Conservation (phyloP, 2,113 vertebrate genomes). For the Vulpes vulpes region DNA sequence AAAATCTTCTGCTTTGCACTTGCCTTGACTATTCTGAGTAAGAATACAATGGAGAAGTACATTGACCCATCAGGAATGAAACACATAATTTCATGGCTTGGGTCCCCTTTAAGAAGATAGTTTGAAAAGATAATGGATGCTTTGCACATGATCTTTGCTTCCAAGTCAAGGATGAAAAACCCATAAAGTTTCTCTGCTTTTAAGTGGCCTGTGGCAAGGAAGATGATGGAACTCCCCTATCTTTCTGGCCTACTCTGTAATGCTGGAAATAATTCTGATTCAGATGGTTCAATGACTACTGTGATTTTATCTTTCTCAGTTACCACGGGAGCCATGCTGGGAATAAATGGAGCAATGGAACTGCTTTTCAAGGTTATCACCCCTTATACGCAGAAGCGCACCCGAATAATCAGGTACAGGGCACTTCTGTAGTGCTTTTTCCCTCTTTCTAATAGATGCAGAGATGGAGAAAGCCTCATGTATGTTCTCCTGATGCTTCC, state of each 20-base stretch:
- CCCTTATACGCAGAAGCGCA: conserved; percentile 89
- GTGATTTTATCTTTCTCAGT: conserved; percentile 86
- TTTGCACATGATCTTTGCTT: neutral
- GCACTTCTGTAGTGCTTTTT: neutral
- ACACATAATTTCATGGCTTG: neutral
- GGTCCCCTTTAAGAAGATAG: neutral
- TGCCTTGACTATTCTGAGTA: too few relatives aligned
- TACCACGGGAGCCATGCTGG: conserved; percentile 90
- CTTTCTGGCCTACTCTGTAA: neutral
- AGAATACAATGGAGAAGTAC: neutral
- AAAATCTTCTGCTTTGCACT: neutral
- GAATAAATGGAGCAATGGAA: conserved; percentile 92
- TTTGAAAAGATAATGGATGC: neutral
- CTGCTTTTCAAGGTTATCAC: conserved; percentile 92
- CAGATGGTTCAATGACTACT: neutral
- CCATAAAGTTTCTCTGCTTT: neutral
- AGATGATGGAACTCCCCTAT: neutral
- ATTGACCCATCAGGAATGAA: neutral
- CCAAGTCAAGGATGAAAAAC: neutral
- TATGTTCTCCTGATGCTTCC: neutral
- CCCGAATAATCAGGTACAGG: conserved; percentile 91
- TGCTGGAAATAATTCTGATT: neutral
- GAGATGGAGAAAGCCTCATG: neutral
- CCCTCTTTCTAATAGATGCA: neutral
- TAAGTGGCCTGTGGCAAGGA: neutral